Base-by-base conservation (phyloP, 2,888 invertebrate species). In the Ophion ellenae region DNA sequence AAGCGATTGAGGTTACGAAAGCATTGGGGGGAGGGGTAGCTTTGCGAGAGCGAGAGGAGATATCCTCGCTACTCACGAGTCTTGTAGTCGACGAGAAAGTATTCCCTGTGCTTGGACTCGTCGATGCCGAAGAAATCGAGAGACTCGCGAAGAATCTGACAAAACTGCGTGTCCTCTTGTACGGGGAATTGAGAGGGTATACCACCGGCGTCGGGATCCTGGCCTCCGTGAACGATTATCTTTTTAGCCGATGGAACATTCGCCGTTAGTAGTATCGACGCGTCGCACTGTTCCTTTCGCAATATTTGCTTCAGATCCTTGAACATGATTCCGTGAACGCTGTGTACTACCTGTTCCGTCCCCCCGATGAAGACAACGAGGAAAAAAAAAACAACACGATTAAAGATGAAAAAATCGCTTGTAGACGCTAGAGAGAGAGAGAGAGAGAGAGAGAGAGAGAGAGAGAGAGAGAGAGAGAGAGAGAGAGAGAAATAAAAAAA, bases 231-330 rank as follows among this genome's bases (percentile, higher is more conserved):
- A 1, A 99, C 99, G 82, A 99, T 97, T 88, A 99, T 99, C 94
- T 99, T 99, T 94, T 99, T 99, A 0, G 99, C 99, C 0, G 99
- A 99, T 0, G 99, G 99, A 20, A 99, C 99, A 94, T 99, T 99
- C 5, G 99, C 99, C 0, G 99, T 99, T 1, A 99, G 95, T 87
- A 99, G 95, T 91, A 99, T 97, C 0, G 99, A 99, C 0, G 99
- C 99, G 94, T 99, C 99, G 92, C 99, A 99, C 93, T 99, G 99
- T 93, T 99, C 99, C 93, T 99, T 99, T 78, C 99, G 96, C 87
- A 99, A 95, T 88, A 99, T 99, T 95, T 99, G 99, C 92, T 99
- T 99, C 32, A 99, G 95, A 94, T 99, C 99, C 95, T 99, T 99
- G 93, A 99, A 99, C 97, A 99, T 99, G 84, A 99, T 98, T 24